These are phyloP conservation scores for Metridium senile DNA, from an alignment of 92 coral and sea anemone species.

Conservation along the genomic window DNA sequence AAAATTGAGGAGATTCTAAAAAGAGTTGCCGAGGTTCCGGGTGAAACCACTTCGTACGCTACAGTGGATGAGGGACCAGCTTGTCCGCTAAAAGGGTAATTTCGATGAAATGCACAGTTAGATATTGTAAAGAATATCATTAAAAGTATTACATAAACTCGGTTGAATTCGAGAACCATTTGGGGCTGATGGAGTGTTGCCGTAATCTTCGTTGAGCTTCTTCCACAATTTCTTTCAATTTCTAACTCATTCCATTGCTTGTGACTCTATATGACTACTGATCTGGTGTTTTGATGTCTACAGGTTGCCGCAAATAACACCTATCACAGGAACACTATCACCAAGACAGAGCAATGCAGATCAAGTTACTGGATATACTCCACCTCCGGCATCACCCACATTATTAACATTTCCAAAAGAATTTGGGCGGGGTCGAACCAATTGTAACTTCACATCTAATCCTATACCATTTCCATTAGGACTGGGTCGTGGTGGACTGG, in stretches of 20 bases:
- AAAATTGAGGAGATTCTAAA: slow-evolving; percentile 49
- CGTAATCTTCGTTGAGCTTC: too few species aligned
- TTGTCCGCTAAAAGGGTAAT: slow-evolving; percentile 29
- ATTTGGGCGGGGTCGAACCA: neutral
- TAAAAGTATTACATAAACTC: too few species aligned
- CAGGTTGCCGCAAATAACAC: too few species aligned
- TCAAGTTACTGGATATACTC: neutral
- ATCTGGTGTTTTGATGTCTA: too few species aligned
- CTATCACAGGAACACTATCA: neutral
- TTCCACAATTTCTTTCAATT: too few species aligned
- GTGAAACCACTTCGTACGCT: slow-evolving; percentile 22
- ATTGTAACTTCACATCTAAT: neutral
- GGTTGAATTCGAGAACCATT: too few species aligned
- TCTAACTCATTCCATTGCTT: too few species aligned
- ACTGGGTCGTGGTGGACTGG: neutral
- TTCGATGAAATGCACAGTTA: too few species aligned
- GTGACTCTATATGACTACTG: too few species aligned
- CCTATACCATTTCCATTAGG: neutral
- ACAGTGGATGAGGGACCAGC: slow-evolving; percentile 49
- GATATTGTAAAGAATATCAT: too few species aligned
- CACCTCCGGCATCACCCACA: neutral
- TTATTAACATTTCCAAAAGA: neutral
- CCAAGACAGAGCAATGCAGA: too few species aligned
- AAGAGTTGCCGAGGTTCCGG: slow-evolving; percentile 44
- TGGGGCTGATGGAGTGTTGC: too few species aligned